Percentiles rank a stretch among this genome's conserved stretches.
phyloP scores from a whole-genome alignment of 2,113 vertebrate genomes.

The Serinus canaria region DNA sequence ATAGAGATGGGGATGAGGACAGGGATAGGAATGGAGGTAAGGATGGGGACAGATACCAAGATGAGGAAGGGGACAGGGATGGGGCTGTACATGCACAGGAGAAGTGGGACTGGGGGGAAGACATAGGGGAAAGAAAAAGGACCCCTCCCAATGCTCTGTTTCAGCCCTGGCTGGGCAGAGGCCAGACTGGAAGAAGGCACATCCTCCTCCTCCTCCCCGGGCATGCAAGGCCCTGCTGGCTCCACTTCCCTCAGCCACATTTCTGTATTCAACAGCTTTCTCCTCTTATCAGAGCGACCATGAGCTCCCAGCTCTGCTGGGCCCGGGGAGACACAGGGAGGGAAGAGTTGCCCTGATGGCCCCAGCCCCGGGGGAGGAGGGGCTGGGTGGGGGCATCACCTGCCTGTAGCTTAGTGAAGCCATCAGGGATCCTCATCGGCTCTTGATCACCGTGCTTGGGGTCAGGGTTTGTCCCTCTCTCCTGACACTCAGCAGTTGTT shows the following conservation, averaged over 20 bases:
- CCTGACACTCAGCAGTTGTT: rapidly evolving
- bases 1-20: neutral
- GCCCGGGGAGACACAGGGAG: too few species aligned
- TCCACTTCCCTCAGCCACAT: rapidly evolving
- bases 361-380: neutral
- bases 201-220: neutral
- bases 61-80: too few species aligned
- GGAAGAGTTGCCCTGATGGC: neutral
- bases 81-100: neutral
- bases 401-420: neutral
- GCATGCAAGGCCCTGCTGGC: neutral
- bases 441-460: neutral
- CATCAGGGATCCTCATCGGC: rapidly evolving
- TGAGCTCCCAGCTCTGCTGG: rapidly evolving
- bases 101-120: rapidly evolving
- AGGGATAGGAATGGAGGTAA: too few species aligned
- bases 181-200: neutral
- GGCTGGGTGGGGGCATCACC: neutral
- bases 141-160: rapidly evolving
- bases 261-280: neutral
- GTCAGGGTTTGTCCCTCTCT: neutral
- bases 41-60: neutral
- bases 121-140: neutral
- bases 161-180: neutral
- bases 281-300: rapidly evolving